Evolutionary conservation across 2,797 vertebrate genomes (phyloP), one percentile per base, ranked within the genome.

Genomic region (Mormyrus hasselquistii): DNA sequence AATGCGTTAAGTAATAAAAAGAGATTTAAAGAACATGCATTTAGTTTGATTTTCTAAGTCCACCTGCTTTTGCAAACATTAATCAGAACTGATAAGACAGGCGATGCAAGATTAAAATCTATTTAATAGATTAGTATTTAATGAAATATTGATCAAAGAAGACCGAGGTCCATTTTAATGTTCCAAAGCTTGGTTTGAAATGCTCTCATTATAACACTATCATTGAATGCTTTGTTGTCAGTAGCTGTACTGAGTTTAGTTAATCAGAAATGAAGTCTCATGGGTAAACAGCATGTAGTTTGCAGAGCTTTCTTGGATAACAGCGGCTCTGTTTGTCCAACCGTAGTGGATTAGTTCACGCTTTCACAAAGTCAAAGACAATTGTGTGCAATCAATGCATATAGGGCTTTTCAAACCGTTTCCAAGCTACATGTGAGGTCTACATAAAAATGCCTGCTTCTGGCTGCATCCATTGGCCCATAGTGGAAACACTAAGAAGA

Each of bases 331-430:
- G 83, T 50, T 85, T 85, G 83, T 10, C 83, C 49, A 52, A 85
- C 44, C 83, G n/a, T 85, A 85, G 49, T 85, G 83, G 47, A 85
- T 85, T 85, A 85, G 83, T 85, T 50, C 83, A 85, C 49, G 49
- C 49, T 50, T 50, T 85, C 49, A 85, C 49, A 85, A 85, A 85
- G 83, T 85, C 83, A 82, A 85, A 85, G 47, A 85, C 83, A 85
- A 85, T 85, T 85, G 83, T 52, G 83, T 52, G 83, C 83, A 50
- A 85, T 85, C 49, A 85, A 85, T 52, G 83, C 83, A 85, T 85
- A 85, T 85, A 85, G 83, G 22, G 83, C 83, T 85, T 85, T 85
- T 85, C 83, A 85, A 85, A 50, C 47, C 83, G 83, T 85, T 85
- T 50, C 83, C 83, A 85, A 85, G 83, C 53, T 50, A 85, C 83